phyloP scores from a whole-genome alignment of 2,888 invertebrate species.

The Ophraella communa region DNA sequence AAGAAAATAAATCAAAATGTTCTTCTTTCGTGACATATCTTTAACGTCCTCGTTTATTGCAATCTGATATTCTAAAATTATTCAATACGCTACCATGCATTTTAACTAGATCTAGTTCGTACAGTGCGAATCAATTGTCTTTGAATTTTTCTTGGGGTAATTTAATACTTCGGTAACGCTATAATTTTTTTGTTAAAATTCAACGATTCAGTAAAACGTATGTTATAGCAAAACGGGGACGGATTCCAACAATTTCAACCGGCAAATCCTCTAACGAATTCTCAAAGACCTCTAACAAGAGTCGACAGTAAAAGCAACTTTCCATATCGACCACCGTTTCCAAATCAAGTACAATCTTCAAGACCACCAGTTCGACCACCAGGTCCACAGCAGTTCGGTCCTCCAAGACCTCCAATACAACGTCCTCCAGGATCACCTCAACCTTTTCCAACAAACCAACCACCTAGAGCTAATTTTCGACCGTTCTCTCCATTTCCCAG shows the following conservation, averaged over 20 bases:
- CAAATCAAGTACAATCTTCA: slow-evolving; percentile 50
- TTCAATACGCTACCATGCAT: neutral
- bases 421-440: slow-evolving; percentile 43
- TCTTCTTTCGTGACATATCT: slow-evolving; percentile 1
- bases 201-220: slow-evolving; percentile 7
- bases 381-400: slow-evolving; percentile 35
- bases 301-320: slow-evolving; percentile 60
- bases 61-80: neutral
- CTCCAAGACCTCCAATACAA: slow-evolving; percentile 48
- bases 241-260: slow-evolving; percentile 23
- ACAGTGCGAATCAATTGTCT: neutral
- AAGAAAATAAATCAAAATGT: neutral
- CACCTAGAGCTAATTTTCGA: slow-evolving; percentile 53
- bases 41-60: neutral
- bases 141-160: neutral
- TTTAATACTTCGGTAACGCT: neutral
- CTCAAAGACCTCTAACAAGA: slow-evolving; percentile 56
- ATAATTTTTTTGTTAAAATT: neutral
- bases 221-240: slow-evolving; percentile 28
- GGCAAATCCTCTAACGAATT: slow-evolving; percentile 6
- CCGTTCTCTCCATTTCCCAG: slow-evolving; percentile 63
- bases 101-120: neutral
- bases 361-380: slow-evolving; percentile 45
- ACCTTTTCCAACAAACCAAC: slow-evolving; percentile 34
- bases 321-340: slow-evolving; percentile 50